Base-by-base conservation (phyloP, 1,140 invertebrate genomes). In the Nymphalis io region DNA sequence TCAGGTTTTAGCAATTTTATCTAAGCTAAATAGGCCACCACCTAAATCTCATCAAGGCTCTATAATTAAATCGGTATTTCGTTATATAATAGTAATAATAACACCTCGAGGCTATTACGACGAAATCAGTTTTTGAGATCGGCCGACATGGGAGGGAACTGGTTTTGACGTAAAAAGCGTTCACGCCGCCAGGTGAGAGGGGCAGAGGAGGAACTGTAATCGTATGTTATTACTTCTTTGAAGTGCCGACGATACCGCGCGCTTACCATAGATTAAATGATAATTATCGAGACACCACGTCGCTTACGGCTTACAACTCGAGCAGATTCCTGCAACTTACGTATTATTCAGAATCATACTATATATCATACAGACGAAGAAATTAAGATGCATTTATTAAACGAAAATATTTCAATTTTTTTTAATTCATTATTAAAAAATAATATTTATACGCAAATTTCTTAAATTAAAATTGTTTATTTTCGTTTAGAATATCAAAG, bases 221-320 rank as follows among this genome's bases (percentile, higher is more conserved):
- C 82, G 82, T 86, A 82, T 81, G 77, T 84, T 86, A 86, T 87
- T 87, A 85, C 81, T 71, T 70, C 87, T 89, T 89, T 89, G 85
- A 87, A 79, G 82, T 83, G 76, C 85, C 84, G 84, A 82, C 81
- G 72, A 75, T 75, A 70, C 79, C 70, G 73, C 74, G 74, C 68
- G 73, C 75, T 76, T 72, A 70, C 69, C 78, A 68, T 78, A 75
- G 73, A 81, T 79, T 78, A 74, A 79, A 80, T 74, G 63, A 78
- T 73, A 68, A 69, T 68, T 74, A 67, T 63, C 46, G 46, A 44
- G 62, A 61, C 48, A 60, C 70, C 23, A 55, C 51, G 60, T 33
- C 42, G 55, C n/a, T 63, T 55, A 58, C 42, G 42, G 57, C 44
- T 63, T 58, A 59, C 13, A 39, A 48, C 8, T 55, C 15, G 20